Conservation (phyloP, 2,797 vertebrate genomes). For the Acipenser transmontanus region DNA sequence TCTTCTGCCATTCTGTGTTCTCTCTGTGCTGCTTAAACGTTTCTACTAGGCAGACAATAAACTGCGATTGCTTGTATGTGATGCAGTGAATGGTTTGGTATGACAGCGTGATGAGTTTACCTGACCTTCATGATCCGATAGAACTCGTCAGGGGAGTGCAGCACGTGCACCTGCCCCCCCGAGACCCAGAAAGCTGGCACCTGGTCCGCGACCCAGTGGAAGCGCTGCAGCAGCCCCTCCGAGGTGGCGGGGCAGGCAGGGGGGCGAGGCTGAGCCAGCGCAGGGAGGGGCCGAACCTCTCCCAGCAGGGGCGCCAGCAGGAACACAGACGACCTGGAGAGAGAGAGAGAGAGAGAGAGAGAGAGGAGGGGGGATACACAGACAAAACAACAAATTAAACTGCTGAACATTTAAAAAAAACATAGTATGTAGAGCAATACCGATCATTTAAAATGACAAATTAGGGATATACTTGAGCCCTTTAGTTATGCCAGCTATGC, state of each 20-base stretch:
- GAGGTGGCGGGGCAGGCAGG: slow-evolving; percentile 59
- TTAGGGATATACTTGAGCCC: too few species aligned
- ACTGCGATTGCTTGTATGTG: too few species aligned
- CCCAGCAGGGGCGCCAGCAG: slow-evolving; percentile 81
- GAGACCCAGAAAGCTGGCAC: slow-evolving; percentile 84
- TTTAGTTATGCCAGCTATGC: too few species aligned
- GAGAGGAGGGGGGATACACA: neutral
- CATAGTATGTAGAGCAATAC: too few species aligned
- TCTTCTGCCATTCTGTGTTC: too few species aligned
- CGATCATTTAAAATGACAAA: too few species aligned
- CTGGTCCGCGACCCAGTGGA: slow-evolving; percentile 85
- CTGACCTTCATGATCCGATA: slow-evolving; percentile 87
- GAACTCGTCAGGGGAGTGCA: slow-evolving; percentile 82
- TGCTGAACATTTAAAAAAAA: too few species aligned
- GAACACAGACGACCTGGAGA: slow-evolving; percentile 76
- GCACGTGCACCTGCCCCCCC: slow-evolving; percentile 71
- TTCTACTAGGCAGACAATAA: too few species aligned
- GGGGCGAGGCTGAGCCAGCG: slow-evolving; percentile 49
- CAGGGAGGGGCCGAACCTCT: slow-evolving; percentile 53
- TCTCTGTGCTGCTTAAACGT: too few species aligned
- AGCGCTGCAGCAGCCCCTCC: slow-evolving; percentile 58
- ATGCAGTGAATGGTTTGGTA: neutral
- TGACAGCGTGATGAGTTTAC: neutral
- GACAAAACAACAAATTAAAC: neutral
- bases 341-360: slow-evolving; percentile 11